A percentile compares a stretch with the other conserved stretches of the same genome.
Conservation (phyloP, 2,888 invertebrate genomes). For the Cephonodes hylas region DNA sequence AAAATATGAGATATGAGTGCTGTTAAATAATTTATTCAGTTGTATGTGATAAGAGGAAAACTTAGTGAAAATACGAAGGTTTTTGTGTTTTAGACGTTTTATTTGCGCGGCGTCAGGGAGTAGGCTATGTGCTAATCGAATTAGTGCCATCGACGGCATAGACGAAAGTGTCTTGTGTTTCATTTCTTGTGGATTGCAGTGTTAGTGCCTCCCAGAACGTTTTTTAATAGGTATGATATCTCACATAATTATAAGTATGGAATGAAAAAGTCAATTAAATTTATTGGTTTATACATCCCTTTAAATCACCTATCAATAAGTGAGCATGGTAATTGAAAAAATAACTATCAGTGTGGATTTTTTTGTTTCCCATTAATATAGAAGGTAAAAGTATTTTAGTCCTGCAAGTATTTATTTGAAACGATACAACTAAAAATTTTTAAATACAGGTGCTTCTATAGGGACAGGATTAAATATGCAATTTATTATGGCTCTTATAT, state of each 20-base stretch:
- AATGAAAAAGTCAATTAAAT: neutral
- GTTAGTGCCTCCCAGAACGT: neutral
- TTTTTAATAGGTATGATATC: neutral
- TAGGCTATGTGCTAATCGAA: neutral
- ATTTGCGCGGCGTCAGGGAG: neutral
- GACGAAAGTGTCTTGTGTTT: neutral
- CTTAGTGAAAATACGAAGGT: neutral
- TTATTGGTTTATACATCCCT: neutral
- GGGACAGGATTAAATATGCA: no score
- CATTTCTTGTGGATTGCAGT: neutral
- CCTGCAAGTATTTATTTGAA: no score
- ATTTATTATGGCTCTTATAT: no score
- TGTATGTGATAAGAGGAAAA: neutral
- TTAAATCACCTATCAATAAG: neutral
- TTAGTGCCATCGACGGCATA: neutral
- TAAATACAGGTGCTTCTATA: no score
- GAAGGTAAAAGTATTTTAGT: no score
- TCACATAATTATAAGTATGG: neutral
- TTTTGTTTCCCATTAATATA: no score
- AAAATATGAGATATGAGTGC: neutral
- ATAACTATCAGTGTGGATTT: no score
- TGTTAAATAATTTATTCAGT: neutral
- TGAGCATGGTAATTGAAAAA: no score
- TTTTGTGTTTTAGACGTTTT: neutral
- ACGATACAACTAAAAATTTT: no score